These are phyloP conservation scores for Octomys mimax DNA, from an alignment of 2,797 vertebrate species.

Conservation along the genomic window DNA sequence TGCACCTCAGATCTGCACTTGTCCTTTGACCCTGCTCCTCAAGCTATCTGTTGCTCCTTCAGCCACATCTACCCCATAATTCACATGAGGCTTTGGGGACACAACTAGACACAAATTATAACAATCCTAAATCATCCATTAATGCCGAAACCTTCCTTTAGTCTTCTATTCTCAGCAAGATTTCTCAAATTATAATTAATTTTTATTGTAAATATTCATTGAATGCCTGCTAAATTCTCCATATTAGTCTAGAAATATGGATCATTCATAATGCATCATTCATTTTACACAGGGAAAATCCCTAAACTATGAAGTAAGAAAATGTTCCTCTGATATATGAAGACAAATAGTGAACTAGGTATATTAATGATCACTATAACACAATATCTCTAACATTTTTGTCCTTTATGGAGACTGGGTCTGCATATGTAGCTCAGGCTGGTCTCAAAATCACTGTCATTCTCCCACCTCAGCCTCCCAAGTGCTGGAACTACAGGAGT, in stretches of 20 bases:
- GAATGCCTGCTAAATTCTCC: neutral
- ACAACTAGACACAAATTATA: too few species aligned
- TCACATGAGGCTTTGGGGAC: too few species aligned
- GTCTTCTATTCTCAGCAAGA: neutral
- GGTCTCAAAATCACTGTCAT: too few species aligned
- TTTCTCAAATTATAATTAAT: neutral
- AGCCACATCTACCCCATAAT: too few species aligned
- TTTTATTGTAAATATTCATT: neutral
- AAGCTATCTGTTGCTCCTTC: too few species aligned
- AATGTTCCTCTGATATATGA: neutral
- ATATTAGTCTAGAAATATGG: neutral
- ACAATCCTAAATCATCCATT: neutral
- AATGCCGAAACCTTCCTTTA: neutral
- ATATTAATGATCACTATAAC: neutral
- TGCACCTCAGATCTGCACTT: too few species aligned
- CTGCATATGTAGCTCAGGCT: too few species aligned
- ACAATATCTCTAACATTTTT: neutral
- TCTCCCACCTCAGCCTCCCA: too few species aligned
- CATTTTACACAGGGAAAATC: neutral
- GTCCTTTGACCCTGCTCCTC: too few species aligned
- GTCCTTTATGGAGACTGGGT: too few species aligned
- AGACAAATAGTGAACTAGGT: neutral
- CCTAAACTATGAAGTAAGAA: neutral
- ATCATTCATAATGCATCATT: neutral
- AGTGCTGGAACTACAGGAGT: too few species aligned